Evolutionary conservation across 2,797 vertebrate species (phyloP).

Genomic region (Argya squamiceps): DNA sequence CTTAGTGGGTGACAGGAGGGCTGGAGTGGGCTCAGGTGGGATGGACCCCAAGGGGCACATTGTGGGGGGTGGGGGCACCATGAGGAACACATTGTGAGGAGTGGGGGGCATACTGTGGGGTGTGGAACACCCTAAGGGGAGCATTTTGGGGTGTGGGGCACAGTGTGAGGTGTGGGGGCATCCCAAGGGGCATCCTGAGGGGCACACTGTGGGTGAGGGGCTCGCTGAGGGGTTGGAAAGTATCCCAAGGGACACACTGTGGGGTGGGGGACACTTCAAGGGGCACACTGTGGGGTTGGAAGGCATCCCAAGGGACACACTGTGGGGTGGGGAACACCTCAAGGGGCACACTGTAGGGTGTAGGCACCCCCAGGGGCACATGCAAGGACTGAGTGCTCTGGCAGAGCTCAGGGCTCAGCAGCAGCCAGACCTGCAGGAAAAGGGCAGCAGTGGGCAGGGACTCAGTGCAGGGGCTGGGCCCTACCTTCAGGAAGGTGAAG

Average conservation of each 20-base stretch:
- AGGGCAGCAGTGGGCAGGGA: neutral
- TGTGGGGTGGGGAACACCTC: neutral
- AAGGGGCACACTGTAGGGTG: neutral
- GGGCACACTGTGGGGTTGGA: no score
- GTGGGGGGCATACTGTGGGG: neutral
- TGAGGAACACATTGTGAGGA: neutral
- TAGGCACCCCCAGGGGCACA: neutral
- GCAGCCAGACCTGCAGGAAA: fast-evolving
- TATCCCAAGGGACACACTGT: neutral
- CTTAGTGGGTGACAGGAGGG: neutral
- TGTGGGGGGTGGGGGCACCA: neutral
- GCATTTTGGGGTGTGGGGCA: neutral
- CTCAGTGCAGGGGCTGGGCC: fast-evolving
- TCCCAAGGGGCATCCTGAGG: neutral
- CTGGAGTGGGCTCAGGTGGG: neutral
- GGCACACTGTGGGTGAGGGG: neutral
- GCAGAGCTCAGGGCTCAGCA: neutral
- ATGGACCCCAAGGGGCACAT: neutral
- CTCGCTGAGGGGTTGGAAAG: neutral
- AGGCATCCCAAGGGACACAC: neutral
- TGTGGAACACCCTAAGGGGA: neutral
- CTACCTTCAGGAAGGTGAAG: constrained; percentile 96
- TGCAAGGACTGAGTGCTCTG: neutral
- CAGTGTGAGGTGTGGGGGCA: neutral
- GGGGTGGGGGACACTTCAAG: neutral